Evolutionary conservation across 2,113 vertebrate genomes (phyloP).

Genomic region (Caranx melampygus): DNA sequence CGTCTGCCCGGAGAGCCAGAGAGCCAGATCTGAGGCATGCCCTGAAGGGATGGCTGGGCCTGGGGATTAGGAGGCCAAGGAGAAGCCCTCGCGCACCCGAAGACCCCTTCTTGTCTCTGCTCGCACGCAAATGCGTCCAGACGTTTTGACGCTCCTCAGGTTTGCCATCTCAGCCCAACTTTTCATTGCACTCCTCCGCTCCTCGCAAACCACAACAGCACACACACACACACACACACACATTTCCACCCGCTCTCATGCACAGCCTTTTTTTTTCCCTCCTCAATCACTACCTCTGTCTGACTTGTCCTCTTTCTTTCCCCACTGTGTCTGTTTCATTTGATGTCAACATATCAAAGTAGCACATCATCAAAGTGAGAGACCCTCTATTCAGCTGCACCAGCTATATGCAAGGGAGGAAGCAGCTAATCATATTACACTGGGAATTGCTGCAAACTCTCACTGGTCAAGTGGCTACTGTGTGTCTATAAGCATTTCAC

Average conservation of each 20-base stretch:
- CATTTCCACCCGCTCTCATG: slow-evolving; percentile 34
- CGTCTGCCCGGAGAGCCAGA: slow-evolving; percentile 84
- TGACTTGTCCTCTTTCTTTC: slow-evolving; percentile 73
- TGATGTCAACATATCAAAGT: slow-evolving; percentile 99
- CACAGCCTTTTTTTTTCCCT: slow-evolving; percentile 29
- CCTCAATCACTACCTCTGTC: slow-evolving; percentile 69
- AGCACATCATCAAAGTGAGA: slow-evolving; percentile 95
- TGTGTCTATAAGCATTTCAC: slow-evolving; percentile 13
- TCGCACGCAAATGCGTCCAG: slow-evolving; percentile 95
- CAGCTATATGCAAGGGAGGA: slow-evolving; percentile 85
- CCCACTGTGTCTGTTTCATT: slow-evolving; percentile 82
- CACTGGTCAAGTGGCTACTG: neutral
- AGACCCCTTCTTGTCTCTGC: slow-evolving; percentile 92
- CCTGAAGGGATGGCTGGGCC: slow-evolving; percentile 99
- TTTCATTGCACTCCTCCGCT: slow-evolving; percentile 78
- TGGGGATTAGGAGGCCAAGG: slow-evolving; percentile 98
- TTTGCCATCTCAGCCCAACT: slow-evolving; percentile 80
- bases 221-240: slow-evolving; percentile 39
- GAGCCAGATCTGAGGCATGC: slow-evolving; percentile 99
- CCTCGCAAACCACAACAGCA: slow-evolving; percentile 11
- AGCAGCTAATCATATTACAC: slow-evolving; percentile 86
- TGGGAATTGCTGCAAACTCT: slow-evolving; percentile 69
- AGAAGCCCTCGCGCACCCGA: slow-evolving; percentile 88
- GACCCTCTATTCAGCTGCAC: slow-evolving; percentile 85
- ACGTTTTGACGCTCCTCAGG: slow-evolving; percentile 94